A percentile compares a stretch with the other conserved stretches of the same genome.
phyloP scores from a whole-genome alignment of 2,113 vertebrate species.

The Eulacestoma nigropectus region DNA sequence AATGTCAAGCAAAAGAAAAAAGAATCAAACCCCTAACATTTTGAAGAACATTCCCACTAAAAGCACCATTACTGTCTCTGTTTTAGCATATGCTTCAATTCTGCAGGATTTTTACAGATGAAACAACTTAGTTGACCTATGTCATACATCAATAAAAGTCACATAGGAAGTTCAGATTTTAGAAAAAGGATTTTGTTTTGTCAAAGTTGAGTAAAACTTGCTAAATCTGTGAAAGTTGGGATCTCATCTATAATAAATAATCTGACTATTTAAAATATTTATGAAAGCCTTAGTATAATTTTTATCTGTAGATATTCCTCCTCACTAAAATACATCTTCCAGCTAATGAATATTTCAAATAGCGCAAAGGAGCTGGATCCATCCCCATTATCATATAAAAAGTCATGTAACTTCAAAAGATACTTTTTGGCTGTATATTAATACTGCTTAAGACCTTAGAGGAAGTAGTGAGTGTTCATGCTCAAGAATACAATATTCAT shows the following conservation, averaged over 20 bases:
- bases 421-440: not conserved
- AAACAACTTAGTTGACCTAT: not conserved
- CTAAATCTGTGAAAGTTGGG: not conserved
- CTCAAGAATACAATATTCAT: not conserved
- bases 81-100: not conserved
- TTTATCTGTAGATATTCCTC: not conserved
- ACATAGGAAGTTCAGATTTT: not conserved
- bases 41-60: not conserved
- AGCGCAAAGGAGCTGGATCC: not conserved
- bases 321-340: not conserved
- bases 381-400: not conserved
- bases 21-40: not conserved
- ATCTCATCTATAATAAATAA: not conserved
- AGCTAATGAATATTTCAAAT: not conserved
- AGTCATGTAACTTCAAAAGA: not conserved
- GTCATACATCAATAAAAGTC: not conserved
- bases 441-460: not conserved
- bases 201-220: not conserved
- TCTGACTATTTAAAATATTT: not conserved
- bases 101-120: not conserved
- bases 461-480: not conserved
- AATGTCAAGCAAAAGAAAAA: not conserved
- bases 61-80: not conserved
- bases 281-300: not conserved
- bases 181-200: not conserved